Conservation (phyloP, 2,797 vertebrate species). For the Coendou prehensilis region DNA sequence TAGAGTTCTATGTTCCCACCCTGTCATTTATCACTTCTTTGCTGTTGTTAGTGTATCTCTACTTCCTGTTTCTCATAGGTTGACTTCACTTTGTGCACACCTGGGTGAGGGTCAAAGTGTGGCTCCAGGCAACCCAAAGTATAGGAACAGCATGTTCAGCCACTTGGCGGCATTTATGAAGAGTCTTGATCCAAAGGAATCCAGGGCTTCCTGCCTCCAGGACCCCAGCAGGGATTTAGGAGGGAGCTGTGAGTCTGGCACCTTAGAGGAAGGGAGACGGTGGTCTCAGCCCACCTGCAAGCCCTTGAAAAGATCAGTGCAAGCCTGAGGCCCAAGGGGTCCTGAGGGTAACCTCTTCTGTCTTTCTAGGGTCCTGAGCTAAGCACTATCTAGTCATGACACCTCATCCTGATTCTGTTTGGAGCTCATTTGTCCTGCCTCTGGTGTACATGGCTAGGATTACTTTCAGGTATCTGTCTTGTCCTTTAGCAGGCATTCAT, state of each 20-base stretch:
- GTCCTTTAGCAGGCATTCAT: neutral
- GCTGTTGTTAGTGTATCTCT: neutral
- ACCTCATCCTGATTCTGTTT: neutral
- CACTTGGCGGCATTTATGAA: neutral
- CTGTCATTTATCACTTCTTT: constrained; percentile 53
- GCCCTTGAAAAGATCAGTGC: neutral
- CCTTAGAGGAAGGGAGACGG: neutral
- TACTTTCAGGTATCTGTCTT: neutral
- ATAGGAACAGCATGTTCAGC: neutral
- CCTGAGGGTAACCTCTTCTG: neutral
- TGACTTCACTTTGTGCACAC: neutral
- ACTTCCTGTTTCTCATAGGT: neutral
- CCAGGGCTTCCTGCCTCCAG: neutral
- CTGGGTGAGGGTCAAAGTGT: neutral
- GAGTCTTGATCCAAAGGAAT: neutral
- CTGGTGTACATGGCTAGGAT: neutral
- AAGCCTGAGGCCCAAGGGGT: neutral
- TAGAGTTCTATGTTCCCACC: neutral
- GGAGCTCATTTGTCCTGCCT: neutral
- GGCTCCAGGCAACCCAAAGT: neutral
- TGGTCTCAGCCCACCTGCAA: too few species aligned
- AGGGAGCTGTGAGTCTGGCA: neutral
- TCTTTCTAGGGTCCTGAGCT: neutral
- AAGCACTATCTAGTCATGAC: neutral
- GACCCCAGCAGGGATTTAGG: neutral